Percentiles rank a stretch among this genome's conserved stretches.
Conservation (phyloP, 2,797 vertebrate species). For the Euphonia xanthogaster region DNA sequence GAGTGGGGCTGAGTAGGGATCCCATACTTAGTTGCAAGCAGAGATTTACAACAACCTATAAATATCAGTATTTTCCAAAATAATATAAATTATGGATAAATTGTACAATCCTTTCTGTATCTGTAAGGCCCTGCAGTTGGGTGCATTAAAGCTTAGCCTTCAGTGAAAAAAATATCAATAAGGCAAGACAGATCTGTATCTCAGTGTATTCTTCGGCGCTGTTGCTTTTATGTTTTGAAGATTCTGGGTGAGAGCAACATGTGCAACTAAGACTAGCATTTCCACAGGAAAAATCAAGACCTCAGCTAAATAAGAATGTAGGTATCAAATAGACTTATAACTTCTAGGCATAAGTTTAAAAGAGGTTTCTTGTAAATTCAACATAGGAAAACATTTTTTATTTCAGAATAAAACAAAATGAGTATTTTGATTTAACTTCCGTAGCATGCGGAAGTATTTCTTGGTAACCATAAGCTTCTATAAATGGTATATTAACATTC, state of each 20-base stretch:
- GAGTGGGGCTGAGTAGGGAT: too few relatives aligned
- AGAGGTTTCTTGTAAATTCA: neutral
- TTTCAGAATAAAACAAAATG: neutral
- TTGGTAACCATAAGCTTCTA: neutral
- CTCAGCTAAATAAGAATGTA: neutral
- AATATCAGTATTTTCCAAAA: neutral
- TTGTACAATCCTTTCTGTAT: neutral
- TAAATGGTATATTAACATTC: neutral
- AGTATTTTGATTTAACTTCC: neutral
- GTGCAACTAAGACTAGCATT: neutral
- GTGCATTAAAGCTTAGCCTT: neutral
- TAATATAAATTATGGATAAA: neutral
- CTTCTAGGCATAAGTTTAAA: neutral
- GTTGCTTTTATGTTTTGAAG: neutral
- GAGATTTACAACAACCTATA: neutral
- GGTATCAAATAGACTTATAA: neutral
- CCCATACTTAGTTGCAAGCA: neutral
- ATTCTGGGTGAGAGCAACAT: neutral
- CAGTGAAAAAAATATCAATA: neutral
- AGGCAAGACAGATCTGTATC: neutral
- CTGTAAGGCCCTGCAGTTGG: neutral
- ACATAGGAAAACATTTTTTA: neutral
- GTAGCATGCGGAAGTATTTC: neutral
- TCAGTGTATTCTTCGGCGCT: neutral
- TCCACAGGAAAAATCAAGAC: neutral